Conservation (phyloP, 2,113 vertebrate species). For the Sinocyclocheilus anshuiensis region DNA sequence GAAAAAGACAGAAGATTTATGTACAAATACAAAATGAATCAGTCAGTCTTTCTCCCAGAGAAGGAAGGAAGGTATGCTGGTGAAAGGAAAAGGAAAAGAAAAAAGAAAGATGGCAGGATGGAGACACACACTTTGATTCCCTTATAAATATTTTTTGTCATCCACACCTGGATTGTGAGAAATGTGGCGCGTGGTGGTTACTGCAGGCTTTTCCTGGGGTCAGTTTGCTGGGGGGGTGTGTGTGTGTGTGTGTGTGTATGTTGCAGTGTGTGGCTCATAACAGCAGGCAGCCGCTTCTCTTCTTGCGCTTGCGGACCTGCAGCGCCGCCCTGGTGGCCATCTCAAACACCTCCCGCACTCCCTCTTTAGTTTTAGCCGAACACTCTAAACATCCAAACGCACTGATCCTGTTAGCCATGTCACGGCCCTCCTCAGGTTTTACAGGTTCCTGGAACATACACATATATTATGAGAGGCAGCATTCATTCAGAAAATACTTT, state of each 20-base stretch:
- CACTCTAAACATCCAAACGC: slow-evolving; percentile 98
- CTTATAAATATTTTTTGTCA: slow-evolving; percentile 69
- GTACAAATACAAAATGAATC: slow-evolving; percentile 59
- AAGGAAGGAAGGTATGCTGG: slow-evolving; percentile 59
- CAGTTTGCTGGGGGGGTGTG: background rate
- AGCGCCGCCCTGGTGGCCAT: slow-evolving; percentile 95
- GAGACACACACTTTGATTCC: slow-evolving; percentile 58
- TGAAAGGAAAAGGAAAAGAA: slow-evolving; percentile 53
- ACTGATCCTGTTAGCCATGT: slow-evolving; percentile 96
- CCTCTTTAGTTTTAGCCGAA: slow-evolving; percentile 98
- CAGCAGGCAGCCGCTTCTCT: slow-evolving; percentile 84
- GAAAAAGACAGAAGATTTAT: slow-evolving; percentile 47
- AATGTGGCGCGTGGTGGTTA: slow-evolving; percentile 64
- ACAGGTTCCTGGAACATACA: slow-evolving; percentile 84
- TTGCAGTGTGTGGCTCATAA: slow-evolving; percentile 82
- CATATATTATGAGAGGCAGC: background rate
- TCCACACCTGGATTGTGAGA: slow-evolving; percentile 55
- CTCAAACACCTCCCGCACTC: slow-evolving; percentile 95
- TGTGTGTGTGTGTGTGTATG: no score
- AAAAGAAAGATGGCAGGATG: slow-evolving; percentile 49
- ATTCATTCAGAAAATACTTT: background rate
- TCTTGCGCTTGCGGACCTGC: slow-evolving; percentile 94
- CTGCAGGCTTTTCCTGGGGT: slow-evolving; percentile 58
- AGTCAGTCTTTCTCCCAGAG: slow-evolving; percentile 55
- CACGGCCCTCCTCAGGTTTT: slow-evolving; percentile 91